Conservation (phyloP, 2,888 invertebrate genomes). For the Ligdia adustata region DNA sequence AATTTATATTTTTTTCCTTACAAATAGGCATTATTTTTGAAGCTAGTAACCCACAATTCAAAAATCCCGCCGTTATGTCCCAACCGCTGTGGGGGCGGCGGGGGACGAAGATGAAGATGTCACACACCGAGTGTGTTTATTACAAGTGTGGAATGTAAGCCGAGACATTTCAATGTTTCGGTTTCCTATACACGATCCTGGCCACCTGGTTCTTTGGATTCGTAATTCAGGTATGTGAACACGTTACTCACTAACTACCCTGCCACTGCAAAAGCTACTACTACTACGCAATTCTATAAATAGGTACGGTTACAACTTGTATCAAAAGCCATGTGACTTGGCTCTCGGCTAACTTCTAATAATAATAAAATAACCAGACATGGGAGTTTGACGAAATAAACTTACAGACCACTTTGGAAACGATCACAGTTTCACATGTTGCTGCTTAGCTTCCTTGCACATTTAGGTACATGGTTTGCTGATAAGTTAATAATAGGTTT, state of each 20-base stretch:
- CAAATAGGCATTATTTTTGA: too few species aligned
- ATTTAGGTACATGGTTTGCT: background rate
- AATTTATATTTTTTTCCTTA: too few species aligned
- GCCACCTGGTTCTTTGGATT: background rate
- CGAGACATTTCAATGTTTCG: slow-evolving; percentile 17
- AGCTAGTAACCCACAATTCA: too few species aligned
- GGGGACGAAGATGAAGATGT: background rate
- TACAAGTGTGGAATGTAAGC: slow-evolving; percentile 12
- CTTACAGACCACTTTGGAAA: too few species aligned
- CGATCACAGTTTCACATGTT: background rate
- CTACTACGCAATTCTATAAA: too few species aligned
- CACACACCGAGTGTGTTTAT: slow-evolving; percentile 1
- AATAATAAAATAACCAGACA: too few species aligned
- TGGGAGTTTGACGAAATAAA: too few species aligned
- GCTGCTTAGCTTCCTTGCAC: background rate
- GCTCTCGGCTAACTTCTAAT: too few species aligned
- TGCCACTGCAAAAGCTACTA: background rate
- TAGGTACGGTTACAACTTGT: too few species aligned
- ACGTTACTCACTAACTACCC: background rate
- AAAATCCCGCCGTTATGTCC: too few species aligned
- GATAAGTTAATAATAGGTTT: background rate
- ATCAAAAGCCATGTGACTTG: too few species aligned
- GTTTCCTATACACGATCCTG: slow-evolving; percentile 9
- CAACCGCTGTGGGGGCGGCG: too few species aligned
- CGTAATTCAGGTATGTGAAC: slow-evolving; percentile 1